A percentile compares a stretch with the other conserved stretches of the same genome.
These are phyloP conservation scores for Brachionus asplanchnoidis DNA, from an alignment of 1,140 invertebrate genomes.

Conservation along the genomic window DNA sequence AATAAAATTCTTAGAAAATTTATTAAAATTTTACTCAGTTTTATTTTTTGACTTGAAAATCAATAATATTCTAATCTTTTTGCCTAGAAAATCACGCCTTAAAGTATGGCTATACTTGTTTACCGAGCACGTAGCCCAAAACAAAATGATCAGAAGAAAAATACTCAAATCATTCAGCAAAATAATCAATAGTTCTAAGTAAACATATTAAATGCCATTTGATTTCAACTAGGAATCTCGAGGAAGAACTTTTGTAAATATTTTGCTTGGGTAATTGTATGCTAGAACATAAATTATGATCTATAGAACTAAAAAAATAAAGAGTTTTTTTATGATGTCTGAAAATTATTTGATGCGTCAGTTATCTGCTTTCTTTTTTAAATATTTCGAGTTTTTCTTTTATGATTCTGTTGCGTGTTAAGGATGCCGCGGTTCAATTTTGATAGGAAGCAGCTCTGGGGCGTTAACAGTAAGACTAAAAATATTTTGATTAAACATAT, in stretches of 20 bases:
- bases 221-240: not conserved
- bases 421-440: not conserved
- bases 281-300: constrained; percentile 20
- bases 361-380: not conserved
- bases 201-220: not conserved
- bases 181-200: not conserved
- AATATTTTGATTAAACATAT: not conserved
- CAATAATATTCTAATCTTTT: not conserved
- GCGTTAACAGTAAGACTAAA: not conserved
- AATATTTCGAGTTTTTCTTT: not conserved
- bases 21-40: not conserved
- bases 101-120: not conserved
- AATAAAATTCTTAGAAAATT: not conserved
- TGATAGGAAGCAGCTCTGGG: not conserved
- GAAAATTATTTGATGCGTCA: not conserved
- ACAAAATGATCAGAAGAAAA: not conserved
- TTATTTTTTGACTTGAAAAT: not conserved
- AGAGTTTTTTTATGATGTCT: not conserved
- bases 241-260: not conserved
- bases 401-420: not conserved
- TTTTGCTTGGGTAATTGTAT: constrained; percentile 2
- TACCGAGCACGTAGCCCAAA: not conserved
- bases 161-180: not conserved
- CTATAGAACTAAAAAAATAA: not conserved
- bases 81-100: not conserved